A percentile compares a stretch with the other conserved stretches of the same genome.
Evolutionary conservation across 2,113 vertebrate genomes (phyloP).

Genomic region (Ranitomeya variabilis): DNA sequence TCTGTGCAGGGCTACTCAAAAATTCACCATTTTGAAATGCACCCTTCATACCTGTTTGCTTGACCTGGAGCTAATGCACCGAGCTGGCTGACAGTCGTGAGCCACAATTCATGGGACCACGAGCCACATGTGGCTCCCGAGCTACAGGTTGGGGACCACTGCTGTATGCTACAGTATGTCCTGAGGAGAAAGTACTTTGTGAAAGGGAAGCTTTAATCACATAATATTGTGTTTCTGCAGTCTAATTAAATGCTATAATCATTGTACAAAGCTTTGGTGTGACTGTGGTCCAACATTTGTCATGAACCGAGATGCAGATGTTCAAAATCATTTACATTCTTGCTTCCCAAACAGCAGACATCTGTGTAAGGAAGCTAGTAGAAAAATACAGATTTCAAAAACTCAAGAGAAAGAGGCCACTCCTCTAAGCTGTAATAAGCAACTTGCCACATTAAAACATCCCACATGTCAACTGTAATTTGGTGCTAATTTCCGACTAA

Average conservation of each 20-base stretch:
- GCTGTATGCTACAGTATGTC: not conserved
- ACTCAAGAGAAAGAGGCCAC: conserved; percentile 52
- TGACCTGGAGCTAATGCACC: no score
- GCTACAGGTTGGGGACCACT: no score
- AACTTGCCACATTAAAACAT: conserved; percentile 55
- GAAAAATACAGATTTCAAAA: conserved; percentile 46
- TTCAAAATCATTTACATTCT: conserved; percentile 61
- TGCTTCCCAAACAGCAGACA: conserved; percentile 59
- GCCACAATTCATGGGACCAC: no score
- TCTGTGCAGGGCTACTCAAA: no score
- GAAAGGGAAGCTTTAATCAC: conserved; percentile 49
- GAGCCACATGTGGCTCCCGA: no score
- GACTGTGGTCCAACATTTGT: conserved; percentile 51
- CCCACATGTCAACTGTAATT: conserved; percentile 58
- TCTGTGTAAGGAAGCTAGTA: conserved; percentile 46
- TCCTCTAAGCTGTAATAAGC: conserved; percentile 62
- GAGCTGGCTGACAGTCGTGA: no score
- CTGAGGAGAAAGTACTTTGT: not conserved
- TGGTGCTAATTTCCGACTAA: conserved; percentile 46
- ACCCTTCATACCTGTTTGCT: no score
- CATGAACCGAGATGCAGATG: conserved; percentile 58
- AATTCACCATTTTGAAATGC: no score
- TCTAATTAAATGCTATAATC: conserved; percentile 5
- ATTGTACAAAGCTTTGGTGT: conserved; percentile 38
- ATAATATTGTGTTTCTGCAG: conserved; percentile 2